These are phyloP conservation scores for Dryomyza anilis DNA, from an alignment of 2,888 invertebrate species.

Conservation along the genomic window DNA sequence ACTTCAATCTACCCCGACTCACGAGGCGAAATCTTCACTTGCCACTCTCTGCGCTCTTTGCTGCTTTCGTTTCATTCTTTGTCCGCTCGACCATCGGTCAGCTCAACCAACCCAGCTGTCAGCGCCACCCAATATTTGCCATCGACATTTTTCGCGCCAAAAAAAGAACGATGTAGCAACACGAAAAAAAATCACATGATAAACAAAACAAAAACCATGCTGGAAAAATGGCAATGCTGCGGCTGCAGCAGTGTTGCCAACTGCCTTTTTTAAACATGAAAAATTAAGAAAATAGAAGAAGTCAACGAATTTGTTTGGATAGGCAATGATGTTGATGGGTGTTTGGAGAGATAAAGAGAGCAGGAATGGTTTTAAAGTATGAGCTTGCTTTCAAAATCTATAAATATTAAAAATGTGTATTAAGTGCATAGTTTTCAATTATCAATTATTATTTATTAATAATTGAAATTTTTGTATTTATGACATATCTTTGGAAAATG, in stretches of 20 bases:
- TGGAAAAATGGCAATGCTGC: not conserved
- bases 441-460: too few relatives aligned
- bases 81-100: not conserved
- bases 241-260: constrained; percentile 6
- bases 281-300: constrained; percentile 12
- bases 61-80: not conserved
- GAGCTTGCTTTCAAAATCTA: too few relatives aligned
- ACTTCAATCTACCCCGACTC: too few relatives aligned
- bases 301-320: constrained; percentile 3
- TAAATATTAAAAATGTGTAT: too few relatives aligned
- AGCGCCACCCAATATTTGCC: too few relatives aligned
- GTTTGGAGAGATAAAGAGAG: not conserved
- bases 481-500: too few relatives aligned
- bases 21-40: too few relatives aligned
- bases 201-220: not conserved
- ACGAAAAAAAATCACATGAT: not conserved
- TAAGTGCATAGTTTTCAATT: too few relatives aligned
- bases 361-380: too few relatives aligned
- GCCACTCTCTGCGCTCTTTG: not conserved
- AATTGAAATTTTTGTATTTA: too few relatives aligned
- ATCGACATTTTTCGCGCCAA: not conserved
- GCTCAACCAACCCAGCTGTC: not conserved
- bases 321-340: not conserved
- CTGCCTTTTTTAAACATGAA: not conserved
- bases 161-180: not conserved